Conservation (phyloP, 1,140 invertebrate species). For the Lasioglossum baleicum region DNA sequence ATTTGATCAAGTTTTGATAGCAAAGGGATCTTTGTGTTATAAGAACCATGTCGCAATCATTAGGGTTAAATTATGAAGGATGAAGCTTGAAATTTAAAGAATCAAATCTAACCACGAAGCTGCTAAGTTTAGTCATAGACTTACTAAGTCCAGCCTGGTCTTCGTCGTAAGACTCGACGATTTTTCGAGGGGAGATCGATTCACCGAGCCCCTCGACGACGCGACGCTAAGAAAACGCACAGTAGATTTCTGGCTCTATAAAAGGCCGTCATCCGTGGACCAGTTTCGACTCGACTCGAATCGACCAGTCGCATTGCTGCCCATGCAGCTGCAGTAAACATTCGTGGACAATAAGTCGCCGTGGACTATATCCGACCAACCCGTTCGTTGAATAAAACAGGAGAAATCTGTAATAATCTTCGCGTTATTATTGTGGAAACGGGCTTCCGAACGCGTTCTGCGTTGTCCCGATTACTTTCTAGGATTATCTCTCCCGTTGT, state of each 20-base stretch:
- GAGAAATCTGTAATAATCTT: background rate
- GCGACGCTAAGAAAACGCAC: background rate
- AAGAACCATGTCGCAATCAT: no score
- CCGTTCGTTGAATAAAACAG: background rate
- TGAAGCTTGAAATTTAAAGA: no score
- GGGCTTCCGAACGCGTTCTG: background rate
- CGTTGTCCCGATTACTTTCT: background rate
- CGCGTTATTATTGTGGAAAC: background rate
- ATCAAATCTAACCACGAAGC: no score
- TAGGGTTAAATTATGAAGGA: no score
- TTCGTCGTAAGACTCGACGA: background rate
- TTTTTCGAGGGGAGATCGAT: background rate
- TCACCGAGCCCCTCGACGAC: background rate
- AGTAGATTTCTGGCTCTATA: background rate
- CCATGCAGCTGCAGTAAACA: background rate
- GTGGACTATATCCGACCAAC: background rate
- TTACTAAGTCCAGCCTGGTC: no score
- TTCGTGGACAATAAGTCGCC: background rate
- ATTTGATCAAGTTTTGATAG: background rate
- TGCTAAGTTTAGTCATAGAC: no score
- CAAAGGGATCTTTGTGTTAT: no score
- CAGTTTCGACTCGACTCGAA: background rate
- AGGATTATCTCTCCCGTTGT: background rate
- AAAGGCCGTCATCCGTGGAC: constrained; percentile 7
- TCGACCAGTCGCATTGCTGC: background rate